Evolutionary conservation across 2,888 invertebrate genomes (phyloP).

Genomic region (Drosophila gaucha): DNA sequence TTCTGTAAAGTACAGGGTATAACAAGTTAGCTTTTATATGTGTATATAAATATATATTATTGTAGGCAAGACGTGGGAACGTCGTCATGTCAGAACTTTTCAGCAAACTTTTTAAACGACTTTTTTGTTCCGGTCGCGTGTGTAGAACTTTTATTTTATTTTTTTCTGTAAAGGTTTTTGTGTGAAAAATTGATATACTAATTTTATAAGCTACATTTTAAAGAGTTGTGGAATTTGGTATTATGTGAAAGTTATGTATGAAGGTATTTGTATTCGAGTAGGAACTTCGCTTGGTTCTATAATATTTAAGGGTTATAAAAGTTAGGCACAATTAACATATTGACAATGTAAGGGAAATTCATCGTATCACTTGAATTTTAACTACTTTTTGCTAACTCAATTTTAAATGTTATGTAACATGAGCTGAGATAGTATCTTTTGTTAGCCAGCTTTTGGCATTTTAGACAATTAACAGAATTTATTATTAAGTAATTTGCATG

Average conservation of each 20-base stretch:
- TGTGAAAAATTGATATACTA: slow-evolving; percentile 32
- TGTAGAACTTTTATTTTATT: slow-evolving; percentile 23
- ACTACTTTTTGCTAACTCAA: background rate
- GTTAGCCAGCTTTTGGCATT: slow-evolving; percentile 14
- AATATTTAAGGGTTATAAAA: background rate
- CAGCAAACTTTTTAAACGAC: slow-evolving; percentile 51
- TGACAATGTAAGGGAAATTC: too few species aligned
- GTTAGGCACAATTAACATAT: background rate
- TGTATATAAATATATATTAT: background rate
- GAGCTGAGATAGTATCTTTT: slow-evolving; percentile 3
- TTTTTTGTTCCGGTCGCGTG: slow-evolving; percentile 36
- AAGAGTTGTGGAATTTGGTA: background rate
- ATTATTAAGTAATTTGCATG: slow-evolving; percentile 63
- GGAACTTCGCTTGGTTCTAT: background rate
- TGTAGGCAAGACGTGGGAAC: slow-evolving; percentile 6
- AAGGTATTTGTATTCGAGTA: too few species aligned
- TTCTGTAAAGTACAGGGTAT: background rate
- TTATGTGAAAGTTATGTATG: background rate
- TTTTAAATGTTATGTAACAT: background rate
- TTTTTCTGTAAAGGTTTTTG: slow-evolving; percentile 6
- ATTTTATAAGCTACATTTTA: slow-evolving; percentile 6
- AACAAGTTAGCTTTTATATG: background rate
- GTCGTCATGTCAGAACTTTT: slow-evolving; percentile 10
- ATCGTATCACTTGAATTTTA: background rate
- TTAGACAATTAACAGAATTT: slow-evolving; percentile 53